Evolutionary conservation across 2,113 vertebrate genomes (phyloP).

Genomic region (Dermatemys mawii): DNA sequence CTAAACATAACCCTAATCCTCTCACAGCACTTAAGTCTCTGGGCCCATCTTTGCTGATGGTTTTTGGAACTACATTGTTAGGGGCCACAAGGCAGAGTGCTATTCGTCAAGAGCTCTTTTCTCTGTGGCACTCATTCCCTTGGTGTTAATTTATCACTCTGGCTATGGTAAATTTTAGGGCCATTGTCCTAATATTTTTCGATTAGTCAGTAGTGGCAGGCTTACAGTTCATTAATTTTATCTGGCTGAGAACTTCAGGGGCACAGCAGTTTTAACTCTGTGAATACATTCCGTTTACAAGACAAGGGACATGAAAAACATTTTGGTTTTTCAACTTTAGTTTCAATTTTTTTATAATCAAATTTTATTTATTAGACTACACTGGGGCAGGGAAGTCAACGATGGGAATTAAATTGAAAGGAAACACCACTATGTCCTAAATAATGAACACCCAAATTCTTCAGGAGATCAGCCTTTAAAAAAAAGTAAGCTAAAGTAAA

Average conservation of each 20-base stretch:
- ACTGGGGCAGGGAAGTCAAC: not conserved
- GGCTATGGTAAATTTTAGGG: not conserved
- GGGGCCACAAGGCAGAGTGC: not conserved
- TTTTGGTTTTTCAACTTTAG: not conserved
- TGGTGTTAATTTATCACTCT: not conserved
- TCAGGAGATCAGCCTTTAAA: not conserved
- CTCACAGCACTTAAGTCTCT: not conserved
- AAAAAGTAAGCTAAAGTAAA: not conserved
- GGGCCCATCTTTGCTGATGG: not conserved
- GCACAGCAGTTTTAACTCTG: rapidly evolving
- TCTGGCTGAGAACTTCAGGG: not conserved
- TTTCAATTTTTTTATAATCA: not conserved
- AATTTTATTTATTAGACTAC: not conserved
- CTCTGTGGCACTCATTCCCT: not conserved
- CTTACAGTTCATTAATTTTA: rapidly evolving
- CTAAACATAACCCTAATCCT: not conserved
- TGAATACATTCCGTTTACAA: not conserved
- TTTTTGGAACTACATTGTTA: not conserved
- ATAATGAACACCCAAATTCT: not conserved
- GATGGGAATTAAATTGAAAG: not conserved
- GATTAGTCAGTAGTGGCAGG: not conserved
- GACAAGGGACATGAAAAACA: not conserved
- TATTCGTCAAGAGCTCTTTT: not conserved
- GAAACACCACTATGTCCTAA: not conserved
- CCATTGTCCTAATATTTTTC: not conserved